Conservation (phyloP, 2,888 invertebrate species). For the Drosophila sordidula region DNA sequence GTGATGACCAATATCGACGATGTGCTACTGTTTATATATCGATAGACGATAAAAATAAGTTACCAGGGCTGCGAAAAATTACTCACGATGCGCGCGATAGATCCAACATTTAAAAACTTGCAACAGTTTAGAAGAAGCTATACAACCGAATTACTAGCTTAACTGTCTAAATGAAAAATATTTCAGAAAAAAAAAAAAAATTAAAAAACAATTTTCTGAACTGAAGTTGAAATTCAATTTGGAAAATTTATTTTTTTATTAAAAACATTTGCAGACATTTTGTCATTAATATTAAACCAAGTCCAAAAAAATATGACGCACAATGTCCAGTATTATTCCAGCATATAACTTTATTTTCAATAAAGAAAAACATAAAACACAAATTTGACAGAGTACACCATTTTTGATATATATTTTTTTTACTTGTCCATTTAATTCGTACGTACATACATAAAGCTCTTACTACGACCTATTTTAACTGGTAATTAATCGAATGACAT, state of each 20-base stretch:
- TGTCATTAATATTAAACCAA: neutral
- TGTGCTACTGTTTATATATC: slow-evolving; percentile 13
- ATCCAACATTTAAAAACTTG: slow-evolving; percentile 10
- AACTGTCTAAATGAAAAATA: no score
- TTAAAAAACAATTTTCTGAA: no score
- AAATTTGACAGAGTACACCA: no score
- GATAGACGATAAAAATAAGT: slow-evolving; percentile 8
- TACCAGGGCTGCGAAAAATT: slow-evolving; percentile 12
- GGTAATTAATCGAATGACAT: slow-evolving; percentile 42
- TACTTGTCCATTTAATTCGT: slow-evolving; percentile 49
- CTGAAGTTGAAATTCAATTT: neutral
- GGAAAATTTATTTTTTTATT: neutral
- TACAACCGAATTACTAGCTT: no score
- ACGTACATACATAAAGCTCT: slow-evolving; percentile 24
- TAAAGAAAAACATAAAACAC: neutral
- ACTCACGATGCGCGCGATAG: neutral
- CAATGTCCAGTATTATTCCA: neutral
- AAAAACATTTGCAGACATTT: neutral
- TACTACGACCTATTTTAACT: slow-evolving; percentile 34
- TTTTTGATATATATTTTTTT: slow-evolving; percentile 3
- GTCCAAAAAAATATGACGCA: no score
- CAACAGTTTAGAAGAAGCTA: no score
- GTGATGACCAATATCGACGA: neutral
- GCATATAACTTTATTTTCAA: neutral
- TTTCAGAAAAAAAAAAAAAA: neutral